Evolutionary conservation across 2,888 invertebrate species (phyloP).

Genomic region (Nematopogon swammerdamellus): DNA sequence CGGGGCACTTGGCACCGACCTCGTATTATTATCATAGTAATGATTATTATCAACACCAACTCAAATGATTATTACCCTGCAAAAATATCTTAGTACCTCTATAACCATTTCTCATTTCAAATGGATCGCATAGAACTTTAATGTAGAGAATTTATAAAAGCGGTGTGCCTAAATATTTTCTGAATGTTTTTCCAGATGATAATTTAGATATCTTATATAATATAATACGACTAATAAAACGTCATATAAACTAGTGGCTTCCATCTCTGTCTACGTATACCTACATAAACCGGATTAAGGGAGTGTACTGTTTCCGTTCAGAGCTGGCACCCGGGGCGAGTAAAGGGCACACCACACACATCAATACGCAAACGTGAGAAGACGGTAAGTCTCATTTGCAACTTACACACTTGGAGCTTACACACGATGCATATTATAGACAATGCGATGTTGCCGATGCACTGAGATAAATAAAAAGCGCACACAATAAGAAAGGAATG

Average conservation of each 20-base stretch:
- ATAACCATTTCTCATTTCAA: too few relatives aligned
- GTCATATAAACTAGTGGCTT: too few relatives aligned
- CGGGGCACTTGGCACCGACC: constrained; percentile 33
- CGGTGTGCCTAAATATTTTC: not conserved
- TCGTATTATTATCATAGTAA: constrained; percentile 42
- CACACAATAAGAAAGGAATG: constrained; percentile 39
- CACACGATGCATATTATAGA: constrained; percentile 52
- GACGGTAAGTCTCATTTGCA: constrained; percentile 50
- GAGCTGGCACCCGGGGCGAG: constrained; percentile 12
- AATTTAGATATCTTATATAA: too few relatives aligned
- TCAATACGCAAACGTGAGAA: not conserved
- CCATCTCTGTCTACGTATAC: too few relatives aligned
- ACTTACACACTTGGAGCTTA: constrained; percentile 36
- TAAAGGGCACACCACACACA: too few relatives aligned
- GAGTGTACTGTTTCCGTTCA: constrained; percentile 15
- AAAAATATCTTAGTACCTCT: constrained; percentile 25
- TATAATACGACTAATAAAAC: too few relatives aligned
- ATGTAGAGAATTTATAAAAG: too few relatives aligned
- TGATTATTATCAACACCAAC: constrained; percentile 30
- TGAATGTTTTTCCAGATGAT: too few relatives aligned
- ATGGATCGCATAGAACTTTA: too few relatives aligned
- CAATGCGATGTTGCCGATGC: constrained; percentile 25
- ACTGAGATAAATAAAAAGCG: constrained; percentile 53
- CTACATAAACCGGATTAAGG: not conserved
- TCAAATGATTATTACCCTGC: constrained; percentile 41